Percentiles rank a stretch among this genome's conserved stretches.
Conservation (phyloP, 2,888 invertebrate genomes). For the Ceriagrion tenellum region DNA sequence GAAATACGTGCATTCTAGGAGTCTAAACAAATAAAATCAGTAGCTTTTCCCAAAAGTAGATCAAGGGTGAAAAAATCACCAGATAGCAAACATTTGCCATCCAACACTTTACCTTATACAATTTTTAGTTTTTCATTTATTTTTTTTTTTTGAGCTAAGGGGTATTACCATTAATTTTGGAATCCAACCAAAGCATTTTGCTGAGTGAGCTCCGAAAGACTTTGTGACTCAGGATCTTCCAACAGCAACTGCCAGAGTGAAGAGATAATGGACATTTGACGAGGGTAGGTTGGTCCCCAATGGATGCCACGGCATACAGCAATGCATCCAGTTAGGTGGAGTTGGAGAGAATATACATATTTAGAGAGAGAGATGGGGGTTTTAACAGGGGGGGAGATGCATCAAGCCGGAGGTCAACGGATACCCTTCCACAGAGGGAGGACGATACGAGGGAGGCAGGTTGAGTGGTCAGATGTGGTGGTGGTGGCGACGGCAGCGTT, state of each 20-base stretch:
- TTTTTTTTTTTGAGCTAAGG: background rate
- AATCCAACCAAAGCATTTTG: background rate
- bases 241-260: background rate
- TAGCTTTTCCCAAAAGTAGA: background rate
- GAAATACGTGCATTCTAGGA: background rate
- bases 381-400: background rate
- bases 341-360: background rate
- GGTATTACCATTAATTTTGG: background rate
- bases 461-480: conserved; percentile 50
- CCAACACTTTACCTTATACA: too few species aligned
- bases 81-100: background rate
- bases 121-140: background rate
- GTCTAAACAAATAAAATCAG: background rate
- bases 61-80: background rate
- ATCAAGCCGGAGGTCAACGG: conserved; percentile 43
- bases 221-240: background rate
- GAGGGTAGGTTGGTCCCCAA: conserved; percentile 50
- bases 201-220: background rate
- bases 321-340: conserved; percentile 51
- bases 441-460: conserved; percentile 38
- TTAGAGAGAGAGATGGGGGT: background rate
- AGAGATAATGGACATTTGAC: conserved; percentile 9
- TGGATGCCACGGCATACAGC: conserved; percentile 22
- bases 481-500: background rate
- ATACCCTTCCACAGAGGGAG: conserved; percentile 49